Evolutionary conservation across 2,113 vertebrate genomes (phyloP).

Genomic region (Menura novaehollandiae): DNA sequence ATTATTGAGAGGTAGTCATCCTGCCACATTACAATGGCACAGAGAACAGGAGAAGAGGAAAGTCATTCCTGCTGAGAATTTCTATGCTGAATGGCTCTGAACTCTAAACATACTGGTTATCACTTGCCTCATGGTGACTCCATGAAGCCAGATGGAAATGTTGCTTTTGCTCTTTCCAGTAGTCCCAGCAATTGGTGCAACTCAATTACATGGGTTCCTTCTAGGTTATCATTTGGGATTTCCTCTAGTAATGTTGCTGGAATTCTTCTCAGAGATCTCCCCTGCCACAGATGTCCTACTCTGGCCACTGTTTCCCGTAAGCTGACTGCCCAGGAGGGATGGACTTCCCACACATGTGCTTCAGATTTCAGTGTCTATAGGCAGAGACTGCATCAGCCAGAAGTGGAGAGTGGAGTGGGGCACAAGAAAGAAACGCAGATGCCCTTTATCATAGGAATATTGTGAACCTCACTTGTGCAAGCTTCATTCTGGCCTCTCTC

Average conservation of each 20-base stretch:
- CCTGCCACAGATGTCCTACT: not conserved
- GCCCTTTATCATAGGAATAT: not conserved
- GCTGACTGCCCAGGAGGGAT: not conserved
- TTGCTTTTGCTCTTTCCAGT: not conserved
- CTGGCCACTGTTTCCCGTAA: not conserved
- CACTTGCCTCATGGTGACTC: not conserved
- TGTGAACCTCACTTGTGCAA: not conserved
- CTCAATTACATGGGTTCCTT: not conserved
- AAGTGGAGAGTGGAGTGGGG: not conserved
- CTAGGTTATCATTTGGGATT: not conserved
- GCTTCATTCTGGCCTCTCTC: not conserved
- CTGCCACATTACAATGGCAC: not conserved
- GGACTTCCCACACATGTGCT: not conserved
- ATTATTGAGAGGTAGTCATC: not conserved
- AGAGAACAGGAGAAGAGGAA: not conserved
- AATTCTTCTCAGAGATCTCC: not conserved
- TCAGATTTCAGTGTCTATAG: not conserved
- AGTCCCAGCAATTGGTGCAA: not conserved
- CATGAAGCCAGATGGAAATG: not conserved
- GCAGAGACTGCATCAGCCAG: not conserved
- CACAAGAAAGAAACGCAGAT: not conserved
- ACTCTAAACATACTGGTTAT: not conserved
- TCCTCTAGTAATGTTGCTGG: not conserved
- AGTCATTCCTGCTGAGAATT: not conserved
- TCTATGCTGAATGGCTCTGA: not conserved